Evolutionary conservation across 2,113 vertebrate species (phyloP), one percentile per base, ranked within the genome.

Genomic region (Eolophus roseicapilla): DNA sequence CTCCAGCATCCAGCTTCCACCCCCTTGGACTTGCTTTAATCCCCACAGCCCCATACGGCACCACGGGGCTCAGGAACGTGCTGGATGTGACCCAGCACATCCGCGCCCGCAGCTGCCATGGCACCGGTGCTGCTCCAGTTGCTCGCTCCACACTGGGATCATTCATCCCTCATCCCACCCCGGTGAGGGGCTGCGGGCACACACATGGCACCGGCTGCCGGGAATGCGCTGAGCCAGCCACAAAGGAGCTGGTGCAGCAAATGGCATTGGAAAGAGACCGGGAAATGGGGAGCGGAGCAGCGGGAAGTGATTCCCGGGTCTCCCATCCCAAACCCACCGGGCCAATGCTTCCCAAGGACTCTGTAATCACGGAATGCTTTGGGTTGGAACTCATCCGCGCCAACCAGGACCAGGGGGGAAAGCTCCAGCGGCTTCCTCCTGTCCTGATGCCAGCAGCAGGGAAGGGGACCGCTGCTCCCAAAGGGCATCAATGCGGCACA

Each of bases 111-210:
- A 95, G 95, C 90, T 96, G 94, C 84, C 53, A 7, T 33, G 2
- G 7, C 28, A 2, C 4, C 25, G 44, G 70, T 37, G 3, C 63
- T 4, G 0, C 0, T 14, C 28, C 90, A 77, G 94, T 52, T 96
- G 96, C 77, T 90, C 46, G 10, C 79, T 15, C 41, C 91, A 97
- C 91, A 95, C 59, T 92, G 91, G 68, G 37, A 23, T 82, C 23
- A 92, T 96, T 96, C 59, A 96, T 0, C 16, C 19, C 88, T 59
- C 33, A 57, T 57, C 8, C 19, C 19, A 8, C 52, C 71, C 9
- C 0, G 3, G 55, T 16, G 35, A 77, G 76, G 50, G 78, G 62
- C 65, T 68, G 77, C 0, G 12, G 46, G 80, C 15, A 13, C 31
- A 20, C 24, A 28, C 4, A 1, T 1, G 29, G 79, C 59, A 28